Conservation (phyloP, 1,140 invertebrate genomes). For the Leptinotarsa texana region DNA sequence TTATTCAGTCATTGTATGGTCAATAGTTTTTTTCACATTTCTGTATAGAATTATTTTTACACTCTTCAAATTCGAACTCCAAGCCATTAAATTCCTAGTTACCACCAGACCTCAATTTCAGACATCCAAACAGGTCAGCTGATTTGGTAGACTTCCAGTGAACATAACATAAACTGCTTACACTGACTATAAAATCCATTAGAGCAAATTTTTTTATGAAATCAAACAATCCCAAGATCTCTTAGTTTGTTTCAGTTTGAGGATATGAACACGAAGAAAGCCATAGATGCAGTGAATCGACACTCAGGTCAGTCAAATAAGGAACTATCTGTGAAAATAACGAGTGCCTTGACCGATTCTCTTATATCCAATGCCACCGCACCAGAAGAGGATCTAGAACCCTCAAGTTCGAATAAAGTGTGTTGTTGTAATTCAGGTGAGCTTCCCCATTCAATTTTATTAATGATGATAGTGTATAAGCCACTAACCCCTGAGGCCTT, state of each 20-base stretch:
- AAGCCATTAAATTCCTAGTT: too few species aligned
- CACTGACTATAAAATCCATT: too few species aligned
- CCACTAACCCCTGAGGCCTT: too few species aligned
- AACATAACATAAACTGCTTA: too few species aligned
- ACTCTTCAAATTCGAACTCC: too few species aligned
- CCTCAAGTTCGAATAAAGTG: conserved; percentile 18
- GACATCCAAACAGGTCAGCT: too few species aligned
- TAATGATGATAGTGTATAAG: too few species aligned
- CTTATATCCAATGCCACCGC: conserved; percentile 36
- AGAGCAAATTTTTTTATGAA: neutral
- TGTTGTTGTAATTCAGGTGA: conserved; percentile 23
- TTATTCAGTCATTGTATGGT: too few species aligned
- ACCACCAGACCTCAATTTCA: too few species aligned
- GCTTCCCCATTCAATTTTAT: neutral
- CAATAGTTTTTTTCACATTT: too few species aligned
- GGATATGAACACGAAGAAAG: conserved; percentile 40
- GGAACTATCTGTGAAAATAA: conserved; percentile 44
- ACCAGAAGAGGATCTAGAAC: conserved; percentile 6
- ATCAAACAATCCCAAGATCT: neutral
- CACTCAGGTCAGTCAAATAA: conserved; percentile 35
- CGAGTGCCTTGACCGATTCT: conserved; percentile 41
- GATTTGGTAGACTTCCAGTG: too few species aligned
- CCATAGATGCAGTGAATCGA: conserved; percentile 42
- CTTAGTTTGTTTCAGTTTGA: conserved; percentile 32
- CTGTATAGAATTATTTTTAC: too few species aligned